Evolutionary conservation across 2,888 invertebrate species (phyloP).

Genomic region (Stenotaenia linearis): DNA sequence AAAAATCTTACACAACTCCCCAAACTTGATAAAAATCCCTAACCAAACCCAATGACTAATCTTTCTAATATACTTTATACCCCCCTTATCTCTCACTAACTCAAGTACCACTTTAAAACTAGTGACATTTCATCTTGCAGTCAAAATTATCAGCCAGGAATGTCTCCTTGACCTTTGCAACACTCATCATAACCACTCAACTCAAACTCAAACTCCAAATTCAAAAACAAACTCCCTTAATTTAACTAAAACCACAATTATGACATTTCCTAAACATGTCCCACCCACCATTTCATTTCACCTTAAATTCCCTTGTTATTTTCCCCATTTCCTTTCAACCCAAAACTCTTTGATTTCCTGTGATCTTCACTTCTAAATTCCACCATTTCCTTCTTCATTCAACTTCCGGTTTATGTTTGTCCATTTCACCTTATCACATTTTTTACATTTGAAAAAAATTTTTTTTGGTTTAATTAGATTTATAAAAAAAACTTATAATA

Average conservation of each 20-base stretch:
- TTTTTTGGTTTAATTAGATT: no score
- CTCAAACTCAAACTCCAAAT: background rate
- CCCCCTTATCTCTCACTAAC: no score
- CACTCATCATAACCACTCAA: no score
- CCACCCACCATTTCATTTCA: background rate
- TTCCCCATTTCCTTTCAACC: background rate
- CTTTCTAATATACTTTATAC: no score
- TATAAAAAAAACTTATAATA: no score
- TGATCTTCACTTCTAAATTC: conserved; percentile 4
- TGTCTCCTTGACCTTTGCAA: background rate
- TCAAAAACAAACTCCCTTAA: background rate
- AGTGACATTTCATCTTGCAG: background rate
- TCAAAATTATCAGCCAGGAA: background rate
- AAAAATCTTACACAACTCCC: no score
- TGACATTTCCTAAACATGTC: background rate
- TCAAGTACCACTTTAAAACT: background rate
- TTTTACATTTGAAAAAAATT: background rate
- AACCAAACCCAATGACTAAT: no score
- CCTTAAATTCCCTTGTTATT: conserved; percentile 3
- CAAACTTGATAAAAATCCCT: no score
- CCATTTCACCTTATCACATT: background rate
- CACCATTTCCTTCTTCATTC: background rate
- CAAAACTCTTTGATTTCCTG: background rate
- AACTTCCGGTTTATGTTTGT: conserved; percentile 18
- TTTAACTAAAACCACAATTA: background rate